Conservation (phyloP, 2,797 vertebrate genomes). For the Sylvilagus floridanus region DNA sequence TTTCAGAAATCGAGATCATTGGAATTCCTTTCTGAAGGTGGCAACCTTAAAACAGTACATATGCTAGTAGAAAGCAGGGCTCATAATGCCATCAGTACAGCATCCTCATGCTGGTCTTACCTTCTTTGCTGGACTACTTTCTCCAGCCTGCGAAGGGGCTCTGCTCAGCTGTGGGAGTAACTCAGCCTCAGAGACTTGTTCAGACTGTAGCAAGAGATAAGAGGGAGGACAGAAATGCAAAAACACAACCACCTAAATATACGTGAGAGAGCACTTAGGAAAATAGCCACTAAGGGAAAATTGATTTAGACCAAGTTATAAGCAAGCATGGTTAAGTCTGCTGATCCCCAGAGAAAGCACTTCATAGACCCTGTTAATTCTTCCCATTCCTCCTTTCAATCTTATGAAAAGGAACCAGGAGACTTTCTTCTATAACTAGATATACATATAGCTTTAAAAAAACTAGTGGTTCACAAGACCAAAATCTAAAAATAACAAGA, state of each 20-base stretch:
- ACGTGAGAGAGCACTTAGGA: neutral
- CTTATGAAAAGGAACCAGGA: neutral
- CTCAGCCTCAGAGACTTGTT: slow-evolving; percentile 89
- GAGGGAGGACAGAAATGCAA: slow-evolving; percentile 44
- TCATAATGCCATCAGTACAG: neutral
- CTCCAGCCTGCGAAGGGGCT: slow-evolving; percentile 88
- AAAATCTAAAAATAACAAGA: slow-evolving; percentile 36
- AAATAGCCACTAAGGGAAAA: slow-evolving; percentile 29
- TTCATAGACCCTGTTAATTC: neutral
- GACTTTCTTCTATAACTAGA: neutral
- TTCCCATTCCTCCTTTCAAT: neutral
- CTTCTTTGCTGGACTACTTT: slow-evolving; percentile 91
- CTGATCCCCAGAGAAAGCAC: neutral
- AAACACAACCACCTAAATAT: slow-evolving; percentile 2
- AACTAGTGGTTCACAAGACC: slow-evolving; percentile 7
- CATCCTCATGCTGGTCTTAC: slow-evolving; percentile 83
- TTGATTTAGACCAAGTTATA: neutral
- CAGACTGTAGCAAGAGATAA: slow-evolving; percentile 90
- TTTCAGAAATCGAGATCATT: neutral
- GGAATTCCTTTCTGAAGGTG: slow-evolving; percentile 58
- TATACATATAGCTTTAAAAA: slow-evolving; percentile 16
- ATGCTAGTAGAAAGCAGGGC: slow-evolving; percentile 53
- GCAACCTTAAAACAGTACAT: slow-evolving; percentile 43
- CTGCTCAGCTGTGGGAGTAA: slow-evolving; percentile 87
- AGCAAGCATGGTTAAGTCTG: neutral